Percentiles rank a stretch among this genome's conserved stretches.
phyloP scores from a whole-genome alignment of 2,797 vertebrate species.

The Sebastes vulpes region DNA sequence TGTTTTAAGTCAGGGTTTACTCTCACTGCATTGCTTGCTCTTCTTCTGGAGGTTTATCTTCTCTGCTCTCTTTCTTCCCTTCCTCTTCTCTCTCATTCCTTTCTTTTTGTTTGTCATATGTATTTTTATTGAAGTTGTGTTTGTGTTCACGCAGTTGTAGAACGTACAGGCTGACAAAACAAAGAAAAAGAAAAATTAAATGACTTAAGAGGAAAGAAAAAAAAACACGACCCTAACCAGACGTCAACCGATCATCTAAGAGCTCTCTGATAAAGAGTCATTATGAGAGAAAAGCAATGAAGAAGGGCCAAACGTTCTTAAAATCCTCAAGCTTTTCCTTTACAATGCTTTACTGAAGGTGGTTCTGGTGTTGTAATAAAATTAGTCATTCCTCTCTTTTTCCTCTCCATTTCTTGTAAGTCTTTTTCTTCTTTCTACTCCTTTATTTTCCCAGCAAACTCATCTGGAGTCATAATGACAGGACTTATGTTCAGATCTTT shows the following conservation, averaged over 20 bases:
- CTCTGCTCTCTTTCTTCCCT: neutral
- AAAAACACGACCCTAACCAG: too few species aligned
- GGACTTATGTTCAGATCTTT: neutral
- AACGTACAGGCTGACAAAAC: neutral
- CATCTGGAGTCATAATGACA: constrained; percentile 1
- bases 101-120: neutral
- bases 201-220: neutral
- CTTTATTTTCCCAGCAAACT: neutral
- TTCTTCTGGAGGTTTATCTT: neutral
- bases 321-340: neutral
- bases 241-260: neutral
- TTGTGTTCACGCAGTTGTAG: neutral
- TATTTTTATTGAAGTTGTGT: neutral
- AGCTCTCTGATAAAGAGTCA: neutral
- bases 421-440: neutral
- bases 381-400: neutral
- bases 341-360: neutral
- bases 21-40: neutral
- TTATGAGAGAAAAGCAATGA: neutral
- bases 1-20: neutral
- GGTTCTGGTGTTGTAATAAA: neutral
- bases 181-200: neutral
- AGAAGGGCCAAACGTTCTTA: too few species aligned
- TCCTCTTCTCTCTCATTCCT: neutral
- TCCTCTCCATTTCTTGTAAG: neutral